Evolutionary conservation across 2,888 invertebrate genomes (phyloP), one percentile per base, ranked within the genome.

Genomic region (Caenorhabditis zanzibari): DNA sequence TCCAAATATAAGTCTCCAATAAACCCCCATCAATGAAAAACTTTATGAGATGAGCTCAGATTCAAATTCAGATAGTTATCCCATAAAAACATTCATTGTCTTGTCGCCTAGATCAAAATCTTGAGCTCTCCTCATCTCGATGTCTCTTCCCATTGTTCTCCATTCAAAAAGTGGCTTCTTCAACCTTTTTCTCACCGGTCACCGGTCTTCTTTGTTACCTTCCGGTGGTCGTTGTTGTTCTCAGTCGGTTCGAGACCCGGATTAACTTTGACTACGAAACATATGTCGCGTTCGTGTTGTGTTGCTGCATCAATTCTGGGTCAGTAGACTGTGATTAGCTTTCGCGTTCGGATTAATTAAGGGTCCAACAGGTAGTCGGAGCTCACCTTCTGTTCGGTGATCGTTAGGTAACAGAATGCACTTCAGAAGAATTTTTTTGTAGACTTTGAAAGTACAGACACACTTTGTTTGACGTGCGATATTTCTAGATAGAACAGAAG

Each of bases 241-340:
- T 22, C 52, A 10, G 54, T 68, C 77, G 82, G 77, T 73, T 61
- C 64, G 28, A 32, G 49, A 24, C 52, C 61, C 72, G 77, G 82
- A 77, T 77, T 82, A 77, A 77, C 77, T 82, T 82, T 77, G 72
- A 76, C 71, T 72, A 82, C 77, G 77, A 77, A 82, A 82, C 82
- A 82, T 82, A 82, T 82, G 82, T 82, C 72, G 58, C 28, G n/a
- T n/a, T n/a, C n/a, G 38, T 68, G 52, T 54, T 52, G 71, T 73
- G 73, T 77, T 82, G 64, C 71, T 76, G 56, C 69, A 69, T 63
- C 75, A 68, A n/a, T 81, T 73, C 77, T 82, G 82, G 82, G 82
- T 82, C 82, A 82, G 52, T 77, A 68, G 73, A 69, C 73, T 56
- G 56, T 63, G 77, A 77, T 77, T 77, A 77, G 77, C 69, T 71